Conservation (phyloP, 2,113 vertebrate genomes). For the Cinclus cinclus region DNA sequence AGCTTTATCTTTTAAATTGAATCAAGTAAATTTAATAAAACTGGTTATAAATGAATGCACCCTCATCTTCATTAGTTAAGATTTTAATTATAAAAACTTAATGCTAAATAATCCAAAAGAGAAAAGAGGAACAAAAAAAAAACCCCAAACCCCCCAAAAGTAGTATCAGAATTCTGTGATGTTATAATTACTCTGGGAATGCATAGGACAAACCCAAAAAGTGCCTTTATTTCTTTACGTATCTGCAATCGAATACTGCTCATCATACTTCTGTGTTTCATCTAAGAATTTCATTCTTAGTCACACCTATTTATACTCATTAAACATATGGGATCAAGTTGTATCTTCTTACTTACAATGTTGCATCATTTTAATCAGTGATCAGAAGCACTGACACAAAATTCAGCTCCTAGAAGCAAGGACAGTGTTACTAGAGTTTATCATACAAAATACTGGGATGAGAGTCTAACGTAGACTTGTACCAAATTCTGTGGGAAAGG, state of each 20-base stretch:
- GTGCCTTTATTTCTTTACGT: not conserved
- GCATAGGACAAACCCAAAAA: not conserved
- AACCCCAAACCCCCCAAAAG: not conserved
- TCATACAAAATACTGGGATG: not conserved
- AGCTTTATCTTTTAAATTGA: slow-evolving; percentile 30
- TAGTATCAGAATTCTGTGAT: not conserved
- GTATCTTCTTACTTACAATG: not conserved
- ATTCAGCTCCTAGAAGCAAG: not conserved
- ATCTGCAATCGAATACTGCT: not conserved
- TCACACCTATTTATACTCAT: not conserved
- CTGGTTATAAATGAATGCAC: not conserved
- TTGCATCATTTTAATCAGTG: not conserved
- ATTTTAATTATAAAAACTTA: not conserved
- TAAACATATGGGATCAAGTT: not conserved
- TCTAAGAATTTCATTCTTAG: not conserved
- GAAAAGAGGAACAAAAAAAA: not conserved
- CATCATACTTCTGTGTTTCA: not conserved
- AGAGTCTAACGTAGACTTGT: not conserved
- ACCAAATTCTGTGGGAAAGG: not conserved
- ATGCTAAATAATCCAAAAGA: not conserved
- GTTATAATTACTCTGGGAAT: not conserved
- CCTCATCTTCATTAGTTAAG: not conserved
- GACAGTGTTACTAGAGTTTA: not conserved
- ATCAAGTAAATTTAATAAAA: slow-evolving; percentile 33
- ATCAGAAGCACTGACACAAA: not conserved